phyloP scores from a whole-genome alignment of 1,140 invertebrate species.

The Zaprionus vittiger region DNA sequence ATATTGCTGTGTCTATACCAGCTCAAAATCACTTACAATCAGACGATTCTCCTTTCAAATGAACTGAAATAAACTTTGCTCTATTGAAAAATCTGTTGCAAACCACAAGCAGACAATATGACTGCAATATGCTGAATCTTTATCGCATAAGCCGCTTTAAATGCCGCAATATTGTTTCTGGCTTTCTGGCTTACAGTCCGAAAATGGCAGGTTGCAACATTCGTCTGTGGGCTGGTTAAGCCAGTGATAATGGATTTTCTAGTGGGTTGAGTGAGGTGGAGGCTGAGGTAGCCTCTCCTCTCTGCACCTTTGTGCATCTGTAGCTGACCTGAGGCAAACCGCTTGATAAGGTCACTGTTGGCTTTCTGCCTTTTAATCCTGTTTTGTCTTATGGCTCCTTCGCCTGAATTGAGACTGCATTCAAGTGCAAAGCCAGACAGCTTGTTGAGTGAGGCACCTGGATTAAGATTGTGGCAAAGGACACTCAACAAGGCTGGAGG shows the following conservation, averaged over 20 bases:
- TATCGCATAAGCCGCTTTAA: not conserved
- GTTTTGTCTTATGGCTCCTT: not conserved
- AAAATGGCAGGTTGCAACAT: not conserved
- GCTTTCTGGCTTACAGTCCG: not conserved
- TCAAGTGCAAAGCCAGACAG: not conserved
- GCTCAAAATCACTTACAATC: no score
- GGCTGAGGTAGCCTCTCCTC: not conserved
- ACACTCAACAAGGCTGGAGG: not conserved
- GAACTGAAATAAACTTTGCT: no score
- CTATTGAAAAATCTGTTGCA: not conserved
- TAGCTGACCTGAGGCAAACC: not conserved
- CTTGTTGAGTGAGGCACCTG: no score
- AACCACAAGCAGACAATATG: not conserved
- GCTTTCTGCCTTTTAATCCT: constrained; percentile 1
- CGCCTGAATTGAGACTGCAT: not conserved
- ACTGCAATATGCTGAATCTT: not conserved
- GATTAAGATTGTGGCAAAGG: not conserved
- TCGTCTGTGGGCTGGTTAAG: not conserved
- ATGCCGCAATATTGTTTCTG: not conserved
- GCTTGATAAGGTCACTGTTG: constrained; percentile 4
- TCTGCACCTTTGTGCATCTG: not conserved
- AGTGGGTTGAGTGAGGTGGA: not conserved
- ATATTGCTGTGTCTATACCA: no score
- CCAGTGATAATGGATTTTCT: not conserved
- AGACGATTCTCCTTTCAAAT: no score